phyloP scores from a whole-genome alignment of 2,888 invertebrate genomes.

The Calameuta pallipes region DNA sequence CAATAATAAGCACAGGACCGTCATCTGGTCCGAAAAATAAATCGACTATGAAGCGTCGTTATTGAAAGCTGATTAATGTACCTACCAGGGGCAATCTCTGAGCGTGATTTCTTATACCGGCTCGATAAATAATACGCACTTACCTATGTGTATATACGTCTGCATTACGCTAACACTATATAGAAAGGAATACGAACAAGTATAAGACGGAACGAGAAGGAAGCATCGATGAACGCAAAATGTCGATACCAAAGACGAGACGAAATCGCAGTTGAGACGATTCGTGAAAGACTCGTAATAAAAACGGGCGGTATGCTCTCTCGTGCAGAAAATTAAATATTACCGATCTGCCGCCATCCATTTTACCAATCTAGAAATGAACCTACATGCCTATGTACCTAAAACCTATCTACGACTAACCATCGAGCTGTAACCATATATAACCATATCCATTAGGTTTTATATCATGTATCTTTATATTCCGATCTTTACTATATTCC shows the following conservation, averaged over 20 bases:
- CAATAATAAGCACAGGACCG: background rate
- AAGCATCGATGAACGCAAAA: background rate
- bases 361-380: background rate
- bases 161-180: background rate
- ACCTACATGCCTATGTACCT: background rate
- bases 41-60: slow-evolving; percentile 1
- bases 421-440: background rate
- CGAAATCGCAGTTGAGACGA: slow-evolving; percentile 21
- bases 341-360: slow-evolving; percentile 14
- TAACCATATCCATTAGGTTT: background rate
- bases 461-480: background rate
- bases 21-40: background rate
- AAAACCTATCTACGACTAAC: background rate
- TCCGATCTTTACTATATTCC: background rate
- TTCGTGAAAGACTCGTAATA: slow-evolving; percentile 30
- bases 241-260: background rate
- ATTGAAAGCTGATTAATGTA: background rate
- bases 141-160: background rate
- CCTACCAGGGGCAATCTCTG: background rate
- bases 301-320: slow-evolving; percentile 27
- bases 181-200: background rate
- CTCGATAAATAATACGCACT: background rate
- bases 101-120: background rate
- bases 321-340: slow-evolving; percentile 35
- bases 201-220: background rate